phyloP scores from a whole-genome alignment of 1,140 invertebrate species.

The Bombus fervidus region DNA sequence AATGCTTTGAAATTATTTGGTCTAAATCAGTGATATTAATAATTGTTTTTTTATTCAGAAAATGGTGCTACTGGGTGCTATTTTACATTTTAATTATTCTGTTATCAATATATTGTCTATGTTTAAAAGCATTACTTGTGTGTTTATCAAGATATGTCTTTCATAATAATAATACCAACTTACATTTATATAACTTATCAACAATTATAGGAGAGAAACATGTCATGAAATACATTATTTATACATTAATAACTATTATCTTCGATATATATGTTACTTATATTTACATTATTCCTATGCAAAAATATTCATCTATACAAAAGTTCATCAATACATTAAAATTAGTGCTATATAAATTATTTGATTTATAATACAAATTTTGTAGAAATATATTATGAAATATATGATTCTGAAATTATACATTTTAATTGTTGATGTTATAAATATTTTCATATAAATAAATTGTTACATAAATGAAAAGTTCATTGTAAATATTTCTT shows the following conservation, averaged over 20 bases:
- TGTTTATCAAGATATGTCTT: slow-evolving; percentile 31
- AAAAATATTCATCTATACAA: slow-evolving; percentile 36
- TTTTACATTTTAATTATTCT: slow-evolving; percentile 45
- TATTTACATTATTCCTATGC: slow-evolving; percentile 25
- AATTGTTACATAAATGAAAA: slow-evolving; percentile 59
- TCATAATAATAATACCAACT: slow-evolving; percentile 7
- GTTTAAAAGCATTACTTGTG: slow-evolving; percentile 11
- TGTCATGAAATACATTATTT: slow-evolving; percentile 38
- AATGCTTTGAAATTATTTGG: slow-evolving; percentile 97
- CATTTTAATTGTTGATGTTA: slow-evolving; percentile 73
- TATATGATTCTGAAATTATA: slow-evolving; percentile 51
- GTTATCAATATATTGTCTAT: slow-evolving; percentile 20
- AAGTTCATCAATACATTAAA: slow-evolving; percentile 11
- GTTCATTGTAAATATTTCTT: slow-evolving; percentile 18
- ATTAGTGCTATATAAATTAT: slow-evolving; percentile 26
- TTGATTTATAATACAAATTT: slow-evolving; percentile 27
- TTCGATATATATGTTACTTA: slow-evolving; percentile 23
- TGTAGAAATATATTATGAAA: slow-evolving; percentile 36
- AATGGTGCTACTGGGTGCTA: slow-evolving; percentile 65
- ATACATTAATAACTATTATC: slow-evolving; percentile 24
- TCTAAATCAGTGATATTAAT: slow-evolving; percentile 90
- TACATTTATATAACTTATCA: neutral
- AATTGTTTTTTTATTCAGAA: neutral
- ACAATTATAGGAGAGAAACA: neutral
- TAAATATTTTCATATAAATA: slow-evolving; percentile 76